Evolutionary conservation across 92 coral and sea anemone species (phyloP).

Genomic region (Porites divaricata): DNA sequence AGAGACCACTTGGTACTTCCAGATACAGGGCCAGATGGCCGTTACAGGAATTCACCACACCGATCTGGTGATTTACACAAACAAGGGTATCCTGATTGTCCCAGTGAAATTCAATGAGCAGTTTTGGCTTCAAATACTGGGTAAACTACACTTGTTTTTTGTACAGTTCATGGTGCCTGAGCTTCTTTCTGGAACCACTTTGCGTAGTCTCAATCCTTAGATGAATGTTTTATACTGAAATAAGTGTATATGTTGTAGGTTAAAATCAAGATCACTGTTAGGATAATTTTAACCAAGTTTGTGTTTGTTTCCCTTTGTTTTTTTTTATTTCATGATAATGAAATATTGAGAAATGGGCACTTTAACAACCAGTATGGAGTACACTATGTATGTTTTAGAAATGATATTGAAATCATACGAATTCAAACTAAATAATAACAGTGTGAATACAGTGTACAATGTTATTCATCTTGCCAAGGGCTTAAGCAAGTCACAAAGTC

Average conservation of each 20-base stretch:
- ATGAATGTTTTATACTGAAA: too few species aligned
- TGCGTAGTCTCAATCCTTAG: too few species aligned
- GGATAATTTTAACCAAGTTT: too few species aligned
- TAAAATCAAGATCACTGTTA: too few species aligned
- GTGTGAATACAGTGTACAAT: slow-evolving; percentile 12
- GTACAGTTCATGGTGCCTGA: slow-evolving; percentile 57
- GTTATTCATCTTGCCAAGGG: neutral
- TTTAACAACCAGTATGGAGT: slow-evolving; percentile 9
- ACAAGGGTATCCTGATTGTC: slow-evolving; percentile 61
- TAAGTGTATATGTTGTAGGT: too few species aligned
- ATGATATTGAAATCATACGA: neutral
- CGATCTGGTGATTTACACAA: slow-evolving; percentile 65
- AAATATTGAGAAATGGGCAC: slow-evolving; percentile 13
- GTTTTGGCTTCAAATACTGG: slow-evolving; percentile 43
- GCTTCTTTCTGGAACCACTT: slow-evolving; percentile 49
- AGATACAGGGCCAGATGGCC: slow-evolving; percentile 56
- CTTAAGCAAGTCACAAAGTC: neutral
- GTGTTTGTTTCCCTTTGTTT: too few species aligned
- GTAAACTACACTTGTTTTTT: slow-evolving; percentile 52
- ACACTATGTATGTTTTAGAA: slow-evolving; percentile 27
- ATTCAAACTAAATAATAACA: neutral
- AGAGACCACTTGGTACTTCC: slow-evolving; percentile 46
- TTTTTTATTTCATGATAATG: too few species aligned
- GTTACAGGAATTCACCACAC: slow-evolving; percentile 27
- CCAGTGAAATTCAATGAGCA: slow-evolving; percentile 54